These are phyloP conservation scores for Saguinus midas DNA, from an alignment of 2,113 vertebrate genomes.

Conservation along the genomic window DNA sequence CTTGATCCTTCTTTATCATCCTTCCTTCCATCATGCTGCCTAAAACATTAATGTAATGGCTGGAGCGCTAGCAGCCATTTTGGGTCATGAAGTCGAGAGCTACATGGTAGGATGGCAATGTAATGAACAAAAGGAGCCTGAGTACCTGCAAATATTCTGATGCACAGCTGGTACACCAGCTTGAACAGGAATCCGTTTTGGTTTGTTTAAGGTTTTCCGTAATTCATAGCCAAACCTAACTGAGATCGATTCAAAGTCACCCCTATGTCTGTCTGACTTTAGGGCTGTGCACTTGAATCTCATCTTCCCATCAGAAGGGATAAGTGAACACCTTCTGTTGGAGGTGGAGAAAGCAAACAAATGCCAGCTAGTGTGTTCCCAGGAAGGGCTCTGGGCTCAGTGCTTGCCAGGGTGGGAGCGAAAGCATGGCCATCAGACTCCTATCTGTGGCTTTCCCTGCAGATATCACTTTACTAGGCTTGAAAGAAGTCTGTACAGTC, in stretches of 20 bases:
- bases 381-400: not conserved
- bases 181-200: not conserved
- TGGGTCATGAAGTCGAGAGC: not conserved
- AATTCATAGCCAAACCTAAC: not conserved
- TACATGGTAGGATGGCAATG: not conserved
- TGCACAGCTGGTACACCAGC: not conserved
- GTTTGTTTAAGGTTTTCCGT: not conserved
- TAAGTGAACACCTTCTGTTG: not conserved
- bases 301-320: not conserved
- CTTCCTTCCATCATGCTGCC: not conserved
- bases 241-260: not conserved
- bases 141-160: no score
- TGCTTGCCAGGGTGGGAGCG: no score
- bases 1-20: not conserved
- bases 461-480: constrained; percentile 14
- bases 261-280: not conserved
- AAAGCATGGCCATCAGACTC: no score
- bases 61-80: not conserved
- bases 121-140: not conserved
- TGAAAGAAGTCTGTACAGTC: constrained; percentile 36
- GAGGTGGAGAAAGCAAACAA: not conserved
- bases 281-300: not conserved
- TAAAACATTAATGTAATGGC: not conserved
- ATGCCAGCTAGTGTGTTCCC: not conserved
- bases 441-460: not conserved